Evolutionary conservation across 2,113 vertebrate species (phyloP).

Genomic region (Sorex araneus): DNA sequence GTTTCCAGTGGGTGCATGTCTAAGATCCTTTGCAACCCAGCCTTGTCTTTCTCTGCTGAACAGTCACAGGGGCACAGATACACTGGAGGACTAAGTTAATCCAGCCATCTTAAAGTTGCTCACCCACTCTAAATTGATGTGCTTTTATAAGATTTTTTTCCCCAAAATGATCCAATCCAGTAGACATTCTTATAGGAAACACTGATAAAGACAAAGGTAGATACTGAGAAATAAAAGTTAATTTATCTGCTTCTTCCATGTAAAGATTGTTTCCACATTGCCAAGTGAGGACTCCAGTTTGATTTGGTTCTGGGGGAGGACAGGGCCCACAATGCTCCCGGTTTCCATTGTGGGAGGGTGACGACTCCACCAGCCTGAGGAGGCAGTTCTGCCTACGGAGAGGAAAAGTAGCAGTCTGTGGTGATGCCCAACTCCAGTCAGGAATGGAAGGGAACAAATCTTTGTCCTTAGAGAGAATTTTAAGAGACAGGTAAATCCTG

Average conservation of each 20-base stretch:
- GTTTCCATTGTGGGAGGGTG: neutral
- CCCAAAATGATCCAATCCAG: neutral
- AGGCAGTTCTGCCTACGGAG: no score
- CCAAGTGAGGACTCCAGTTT: fast-evolving
- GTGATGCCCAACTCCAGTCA: fast-evolving
- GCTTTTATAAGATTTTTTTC: neutral
- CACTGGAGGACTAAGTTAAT: neutral
- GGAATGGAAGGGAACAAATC: neutral
- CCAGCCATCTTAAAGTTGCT: neutral
- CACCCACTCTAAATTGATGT: neutral
- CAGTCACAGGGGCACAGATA: neutral
- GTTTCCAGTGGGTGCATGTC: neutral
- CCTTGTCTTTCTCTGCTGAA: neutral
- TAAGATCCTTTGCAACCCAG: neutral
- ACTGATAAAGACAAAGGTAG: neutral
- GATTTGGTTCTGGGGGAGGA: neutral
- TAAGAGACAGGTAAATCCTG: neutral
- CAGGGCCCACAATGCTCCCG: fast-evolving
- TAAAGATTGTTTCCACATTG: no score
- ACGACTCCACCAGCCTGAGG: neutral
- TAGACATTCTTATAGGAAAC: no score
- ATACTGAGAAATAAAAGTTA: neutral
- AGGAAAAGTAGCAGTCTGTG: neutral
- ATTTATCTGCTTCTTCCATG: neutral
- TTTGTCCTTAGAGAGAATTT: neutral